Base-by-base conservation (phyloP, 37 sponge, comb jelly and placozoan species). In the Cliona cf. orientalis region DNA sequence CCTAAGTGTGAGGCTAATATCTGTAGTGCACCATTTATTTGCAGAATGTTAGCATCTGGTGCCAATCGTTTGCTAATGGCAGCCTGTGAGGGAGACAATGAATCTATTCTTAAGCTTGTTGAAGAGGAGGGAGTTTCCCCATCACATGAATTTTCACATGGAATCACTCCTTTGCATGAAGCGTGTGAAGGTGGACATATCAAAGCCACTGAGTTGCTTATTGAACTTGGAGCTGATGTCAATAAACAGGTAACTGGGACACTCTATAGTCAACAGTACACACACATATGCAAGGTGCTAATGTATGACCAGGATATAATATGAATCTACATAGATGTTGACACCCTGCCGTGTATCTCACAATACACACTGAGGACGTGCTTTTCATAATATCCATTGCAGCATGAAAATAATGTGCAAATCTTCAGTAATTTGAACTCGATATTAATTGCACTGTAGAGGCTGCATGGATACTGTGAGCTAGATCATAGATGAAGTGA, bases 121-220 rank as follows among this genome's bases (percentile, higher is more conserved):
- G 45, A 26, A 1, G 68, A 77, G 66, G 80, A 87, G 28, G 72
- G 81, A 39, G 26, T 90, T 29, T 35, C 80, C 17, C 77, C 77
- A 19, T 53, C 65, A n/a, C 80, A 88, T 42, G 84, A 57, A 32
- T 84, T 84, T 42, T 76, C 26, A 9, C 82, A 69, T 58, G 89
- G 89, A 0, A 46, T 79, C 29, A 92, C 93, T 58, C 82, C 86
- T 0, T 82, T 92, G 6, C 93, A 92, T 41, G 88, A 88, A 60
- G 89, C 89, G 0, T 84, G 88, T 81, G 61, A 85, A 42, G 61
- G 61, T 66, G 89, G 82, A 1, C 80, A 88, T 42, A 14, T 64
- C 37, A 67, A 72, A 4, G 56, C 56, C 1, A 81, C 66, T 4
- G 36, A 76, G 42, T 29, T 55, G 11, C 73, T 92, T 0, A 6